phyloP scores from a whole-genome alignment of 2,888 invertebrate species.

The Leptinotarsa tumamoca region DNA sequence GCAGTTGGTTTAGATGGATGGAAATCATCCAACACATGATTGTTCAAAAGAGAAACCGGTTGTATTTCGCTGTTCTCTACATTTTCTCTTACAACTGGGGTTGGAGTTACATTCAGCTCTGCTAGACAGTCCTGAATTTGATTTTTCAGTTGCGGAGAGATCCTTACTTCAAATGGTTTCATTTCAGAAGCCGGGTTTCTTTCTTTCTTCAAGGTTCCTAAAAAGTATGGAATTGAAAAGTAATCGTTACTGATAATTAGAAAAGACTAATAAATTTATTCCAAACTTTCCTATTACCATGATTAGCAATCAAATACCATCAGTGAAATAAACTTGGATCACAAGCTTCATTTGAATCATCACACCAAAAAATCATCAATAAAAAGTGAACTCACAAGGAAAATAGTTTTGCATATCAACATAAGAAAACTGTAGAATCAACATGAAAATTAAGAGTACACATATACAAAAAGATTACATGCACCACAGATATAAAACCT shows the following conservation, averaged over 20 bases:
- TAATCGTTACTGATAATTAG: neutral
- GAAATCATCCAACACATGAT: slow-evolving; percentile 72
- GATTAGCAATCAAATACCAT: too few species aligned
- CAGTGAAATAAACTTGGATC: too few species aligned
- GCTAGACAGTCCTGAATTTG: slow-evolving; percentile 69
- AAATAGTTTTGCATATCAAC: too few species aligned
- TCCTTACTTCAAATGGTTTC: slow-evolving; percentile 81
- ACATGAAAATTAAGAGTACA: too few species aligned
- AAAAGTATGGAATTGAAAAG: slow-evolving; percentile 6
- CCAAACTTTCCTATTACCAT: too few species aligned
- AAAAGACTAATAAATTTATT: too few species aligned
- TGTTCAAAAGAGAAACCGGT: slow-evolving; percentile 68
- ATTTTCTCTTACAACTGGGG: slow-evolving; percentile 42
- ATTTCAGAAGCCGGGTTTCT: slow-evolving; percentile 78
- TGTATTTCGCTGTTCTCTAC: slow-evolving; percentile 43
- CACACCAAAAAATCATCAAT: too few species aligned
- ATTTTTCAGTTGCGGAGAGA: slow-evolving; percentile 78
- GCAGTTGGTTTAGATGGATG: slow-evolving; percentile 66
- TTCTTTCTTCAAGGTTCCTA: slow-evolving; percentile 81
- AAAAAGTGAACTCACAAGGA: too few species aligned
- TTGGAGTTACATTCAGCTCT: slow-evolving; percentile 61
- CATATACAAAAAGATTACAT: too few species aligned
- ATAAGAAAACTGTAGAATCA: too few species aligned
- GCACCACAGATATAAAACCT: too few species aligned
- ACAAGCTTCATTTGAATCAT: too few species aligned